Evolutionary conservation across 2,113 vertebrate species (phyloP), one percentile per base, ranked within the genome.

Genomic region (Ploceus nigricollis): DNA sequence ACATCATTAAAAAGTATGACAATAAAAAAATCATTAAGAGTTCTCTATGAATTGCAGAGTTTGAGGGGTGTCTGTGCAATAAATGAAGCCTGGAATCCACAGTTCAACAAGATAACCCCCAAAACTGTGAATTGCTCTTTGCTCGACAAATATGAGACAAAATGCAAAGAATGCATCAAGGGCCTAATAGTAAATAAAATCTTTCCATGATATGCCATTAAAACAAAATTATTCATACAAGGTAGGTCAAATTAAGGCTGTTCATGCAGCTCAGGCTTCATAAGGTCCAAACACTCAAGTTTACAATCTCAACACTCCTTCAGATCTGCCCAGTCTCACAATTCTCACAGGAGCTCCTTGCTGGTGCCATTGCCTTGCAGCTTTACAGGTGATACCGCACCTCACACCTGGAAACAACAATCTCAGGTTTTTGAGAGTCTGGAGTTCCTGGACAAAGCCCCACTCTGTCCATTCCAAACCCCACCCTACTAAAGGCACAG

Each of bases 231-330:
- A 82, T 21, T 48, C 35, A 31, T 7, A 37, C 16, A 56, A 82
- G 40, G 31, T 8, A 65, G 31, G n/a, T 28, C 28, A 69, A 33
- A 30, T 20, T 13, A 50, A 65, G 68, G 39, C 23, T 48, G 33
- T 24, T 87, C 30, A 44, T 7, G 37, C 31, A 76, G 48, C 15
- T 75, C 37, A 45, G 39, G 24, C 64, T 71, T 81, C 33, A 17
- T 42, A 47, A 71, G 5, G 27, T 58, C 30, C 4, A 3, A 82
- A 58, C 0, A 0, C 56, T 45, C 3, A 3, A 71, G 48, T 82
- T 88, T 19, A 68, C 19, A 35, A 35, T 17, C 31, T 30, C 12
- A 42, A 54, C 31, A 12, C 20, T 64, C 64, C n/a, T 66, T 33
- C 70, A 51, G 15, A 47, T 56, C 69, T 81, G 53, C 40, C 65